These are phyloP conservation scores for Leptogaster cylindrica DNA, from an alignment of 2,888 invertebrate genomes.

Conservation along the genomic window DNA sequence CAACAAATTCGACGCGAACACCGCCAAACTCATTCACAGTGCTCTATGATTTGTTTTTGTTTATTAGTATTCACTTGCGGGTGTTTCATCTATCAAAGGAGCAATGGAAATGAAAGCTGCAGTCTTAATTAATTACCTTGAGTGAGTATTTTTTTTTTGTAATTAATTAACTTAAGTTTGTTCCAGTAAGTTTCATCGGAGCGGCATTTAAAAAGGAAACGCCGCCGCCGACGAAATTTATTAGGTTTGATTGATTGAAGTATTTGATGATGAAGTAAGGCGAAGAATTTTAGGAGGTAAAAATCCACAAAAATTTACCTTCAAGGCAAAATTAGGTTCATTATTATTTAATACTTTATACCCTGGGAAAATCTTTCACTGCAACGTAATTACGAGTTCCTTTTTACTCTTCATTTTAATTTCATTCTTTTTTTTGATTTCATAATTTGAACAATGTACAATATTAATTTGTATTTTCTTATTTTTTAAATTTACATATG, in stretches of 20 bases:
- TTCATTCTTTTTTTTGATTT: too few species aligned
- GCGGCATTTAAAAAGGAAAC: not conserved
- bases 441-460: too few species aligned
- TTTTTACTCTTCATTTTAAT: too few species aligned
- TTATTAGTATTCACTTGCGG: slow-evolving; percentile 14
- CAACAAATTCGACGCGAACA: not conserved
- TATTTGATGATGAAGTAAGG: slow-evolving; percentile 9
- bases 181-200: not conserved
- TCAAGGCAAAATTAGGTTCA: not conserved
- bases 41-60: not conserved
- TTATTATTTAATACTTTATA: too few species aligned
- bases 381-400: too few species aligned
- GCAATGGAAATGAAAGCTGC: slow-evolving; percentile 17
- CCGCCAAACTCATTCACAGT: too few species aligned
- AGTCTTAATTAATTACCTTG: slow-evolving; percentile 15
- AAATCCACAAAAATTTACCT: not conserved
- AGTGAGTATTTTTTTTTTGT: slow-evolving; percentile 8
- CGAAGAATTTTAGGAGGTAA: not conserved
- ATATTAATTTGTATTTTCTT: too few species aligned
- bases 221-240: slow-evolving; percentile 17
- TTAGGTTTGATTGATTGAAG: slow-evolving; percentile 21
- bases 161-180: slow-evolving; percentile 30
- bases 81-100: slow-evolving; percentile 28
- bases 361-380: too few species aligned
- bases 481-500: too few species aligned